Evolutionary conservation across 2,888 invertebrate species (phyloP).

Genomic region (Tridacna crocea): DNA sequence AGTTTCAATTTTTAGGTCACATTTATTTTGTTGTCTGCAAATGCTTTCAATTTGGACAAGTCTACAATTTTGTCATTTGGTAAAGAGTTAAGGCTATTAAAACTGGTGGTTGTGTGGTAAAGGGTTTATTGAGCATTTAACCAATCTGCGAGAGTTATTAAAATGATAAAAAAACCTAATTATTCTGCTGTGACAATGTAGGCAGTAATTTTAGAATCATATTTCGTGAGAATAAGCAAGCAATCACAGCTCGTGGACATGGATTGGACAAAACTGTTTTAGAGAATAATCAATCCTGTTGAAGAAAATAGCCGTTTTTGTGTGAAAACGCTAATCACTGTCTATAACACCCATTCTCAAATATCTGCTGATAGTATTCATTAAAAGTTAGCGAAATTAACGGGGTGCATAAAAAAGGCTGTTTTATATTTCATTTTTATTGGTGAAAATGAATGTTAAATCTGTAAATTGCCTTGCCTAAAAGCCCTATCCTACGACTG

Average conservation of each 20-base stretch:
- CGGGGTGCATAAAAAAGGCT: background rate
- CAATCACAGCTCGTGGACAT: too few relatives aligned
- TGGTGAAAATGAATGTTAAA: background rate
- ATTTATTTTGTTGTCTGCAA: too few relatives aligned
- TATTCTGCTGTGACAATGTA: background rate
- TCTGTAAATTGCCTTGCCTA: too few relatives aligned
- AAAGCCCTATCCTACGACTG: too few relatives aligned
- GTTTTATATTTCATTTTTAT: background rate
- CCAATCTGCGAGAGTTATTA: background rate
- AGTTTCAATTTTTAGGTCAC: too few relatives aligned
- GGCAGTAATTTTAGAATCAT: constrained; percentile 17
- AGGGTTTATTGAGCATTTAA: too few relatives aligned
- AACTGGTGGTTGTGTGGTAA: too few relatives aligned
- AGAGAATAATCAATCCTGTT: too few relatives aligned
- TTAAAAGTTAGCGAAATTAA: background rate
- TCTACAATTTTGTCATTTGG: too few relatives aligned
- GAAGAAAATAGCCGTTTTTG: background rate
- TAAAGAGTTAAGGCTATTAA: too few relatives aligned
- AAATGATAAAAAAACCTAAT: constrained; percentile 6
- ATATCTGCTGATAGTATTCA: constrained; percentile 4
- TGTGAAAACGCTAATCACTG: constrained; percentile 9
- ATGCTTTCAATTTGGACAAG: too few relatives aligned
- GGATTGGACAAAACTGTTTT: too few relatives aligned
- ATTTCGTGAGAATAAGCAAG: background rate
- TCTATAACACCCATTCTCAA: background rate